These are phyloP conservation scores for Amphibalanus amphitrite DNA, from an alignment of 1,140 invertebrate genomes.

Conservation along the genomic window DNA sequence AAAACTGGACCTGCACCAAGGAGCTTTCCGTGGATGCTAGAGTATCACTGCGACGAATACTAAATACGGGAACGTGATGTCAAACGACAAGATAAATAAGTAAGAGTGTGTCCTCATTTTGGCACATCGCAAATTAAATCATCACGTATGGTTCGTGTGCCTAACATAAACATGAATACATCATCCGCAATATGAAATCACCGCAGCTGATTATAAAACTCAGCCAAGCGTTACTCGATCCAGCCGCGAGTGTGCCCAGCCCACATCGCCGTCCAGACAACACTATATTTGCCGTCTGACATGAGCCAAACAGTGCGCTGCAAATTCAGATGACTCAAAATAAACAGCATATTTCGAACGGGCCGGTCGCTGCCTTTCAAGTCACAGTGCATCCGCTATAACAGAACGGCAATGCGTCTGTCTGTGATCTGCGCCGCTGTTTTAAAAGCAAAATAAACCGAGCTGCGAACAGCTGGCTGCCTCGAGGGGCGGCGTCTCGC, in stretches of 20 bases:
- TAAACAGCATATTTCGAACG: neutral
- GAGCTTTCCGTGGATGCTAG: no score
- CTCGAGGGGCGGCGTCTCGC: no score
- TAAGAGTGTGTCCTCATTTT: no score
- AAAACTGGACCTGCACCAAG: no score
- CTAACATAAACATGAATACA: neutral
- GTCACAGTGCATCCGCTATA: neutral
- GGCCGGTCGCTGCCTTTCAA: neutral
- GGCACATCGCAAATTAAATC: no score
- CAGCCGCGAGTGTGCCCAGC: neutral
- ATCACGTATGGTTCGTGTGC: no score
- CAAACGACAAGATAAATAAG: no score
- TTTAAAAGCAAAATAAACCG: neutral
- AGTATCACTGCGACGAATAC: no score
- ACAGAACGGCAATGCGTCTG: neutral
- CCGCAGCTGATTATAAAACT: neutral
- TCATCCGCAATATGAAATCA: neutral
- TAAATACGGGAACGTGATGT: no score
- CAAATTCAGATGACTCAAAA: neutral
- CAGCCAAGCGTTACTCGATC: neutral
- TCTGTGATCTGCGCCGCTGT: conserved; percentile 1
- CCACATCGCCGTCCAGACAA: neutral
- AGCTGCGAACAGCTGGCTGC: neutral
- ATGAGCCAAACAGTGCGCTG: neutral
- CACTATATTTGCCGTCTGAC: neutral